A percentile compares a stretch with the other conserved stretches of the same genome.
These are phyloP conservation scores for Cephus nigrinus DNA, from an alignment of 2,888 invertebrate genomes.

Conservation along the genomic window DNA sequence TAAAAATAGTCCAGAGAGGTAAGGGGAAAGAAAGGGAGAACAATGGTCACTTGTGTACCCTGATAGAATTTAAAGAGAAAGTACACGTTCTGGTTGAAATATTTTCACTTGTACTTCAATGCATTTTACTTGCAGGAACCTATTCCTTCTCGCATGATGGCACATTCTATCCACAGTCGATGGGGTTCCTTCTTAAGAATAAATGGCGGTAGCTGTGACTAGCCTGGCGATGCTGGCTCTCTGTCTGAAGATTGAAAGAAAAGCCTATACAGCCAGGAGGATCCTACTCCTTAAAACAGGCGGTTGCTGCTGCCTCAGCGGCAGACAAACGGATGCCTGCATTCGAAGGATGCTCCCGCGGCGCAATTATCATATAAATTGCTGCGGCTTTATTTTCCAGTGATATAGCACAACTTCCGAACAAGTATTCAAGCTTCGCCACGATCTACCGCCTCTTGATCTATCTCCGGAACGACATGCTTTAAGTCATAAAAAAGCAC, in stretches of 20 bases:
- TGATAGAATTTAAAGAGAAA: neutral
- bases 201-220: neutral
- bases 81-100: neutral
- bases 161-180: neutral
- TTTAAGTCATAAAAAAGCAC: neutral
- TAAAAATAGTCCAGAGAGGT: neutral
- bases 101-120: neutral
- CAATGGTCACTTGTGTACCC: neutral
- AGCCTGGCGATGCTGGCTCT: neutral
- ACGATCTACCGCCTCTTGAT: neutral
- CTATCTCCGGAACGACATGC: neutral
- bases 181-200: neutral
- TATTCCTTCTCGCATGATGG: neutral
- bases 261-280: neutral
- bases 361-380: conserved; percentile 62
- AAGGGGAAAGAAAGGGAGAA: neutral
- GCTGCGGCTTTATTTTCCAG: conserved; percentile 38
- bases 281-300: neutral
- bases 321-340: conserved; percentile 45
- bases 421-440: neutral
- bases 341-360: conserved; percentile 38
- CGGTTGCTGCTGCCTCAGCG: conserved; percentile 10
- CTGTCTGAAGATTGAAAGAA: neutral
- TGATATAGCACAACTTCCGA: neutral
- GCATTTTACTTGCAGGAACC: neutral